Evolutionary conservation across 2,888 invertebrate genomes (phyloP), one percentile per base, ranked within the genome.

Genomic region (Galeopsomyia nigrocyanea): DNA sequence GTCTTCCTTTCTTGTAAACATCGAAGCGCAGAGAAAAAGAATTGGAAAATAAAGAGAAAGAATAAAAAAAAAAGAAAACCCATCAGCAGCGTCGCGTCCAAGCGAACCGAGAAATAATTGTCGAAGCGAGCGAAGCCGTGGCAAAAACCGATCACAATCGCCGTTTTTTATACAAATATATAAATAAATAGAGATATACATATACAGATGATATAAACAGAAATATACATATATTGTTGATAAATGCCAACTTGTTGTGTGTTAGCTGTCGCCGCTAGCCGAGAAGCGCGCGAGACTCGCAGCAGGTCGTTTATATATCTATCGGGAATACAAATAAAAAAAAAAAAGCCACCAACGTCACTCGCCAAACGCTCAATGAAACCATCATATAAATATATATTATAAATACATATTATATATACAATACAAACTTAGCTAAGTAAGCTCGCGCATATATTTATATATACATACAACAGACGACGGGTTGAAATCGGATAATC

Each of bases 341-440:
- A 39, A 1, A 13, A 7, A 7, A 10, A 39, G 17, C 65, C 68
- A 26, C 26, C 26, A 26, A 26, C 26, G 65, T 71, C 64, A n/a
- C 64, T 22, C 68, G 71, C 71, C 72, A 75, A 75, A 75, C 72
- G 72, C 69, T 69, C 71, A 75, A 72, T 71, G 56, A 60, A 74
- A 64, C 64, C 64, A 56, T 69, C 62, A 26, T 57, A 62, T 50
- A 58, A 66, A 62, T 58, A 31, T 49, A 70, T 65, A 70, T 39
- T 39, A 39, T 39, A 39, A 39, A 39, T 39, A 39, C 39, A 39
- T 39, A 39, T 39, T 39, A 39, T 39, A 39, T 39, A 39, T 39
- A 39, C 13, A 39, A 39, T 39, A 56, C 39, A 39, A 72, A 75
- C 46, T 50, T 69, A 72, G 72, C 62, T 31, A n/a, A 62, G 63